phyloP scores from a whole-genome alignment of 2,113 vertebrate genomes.

The Desmodus rotundus region DNA sequence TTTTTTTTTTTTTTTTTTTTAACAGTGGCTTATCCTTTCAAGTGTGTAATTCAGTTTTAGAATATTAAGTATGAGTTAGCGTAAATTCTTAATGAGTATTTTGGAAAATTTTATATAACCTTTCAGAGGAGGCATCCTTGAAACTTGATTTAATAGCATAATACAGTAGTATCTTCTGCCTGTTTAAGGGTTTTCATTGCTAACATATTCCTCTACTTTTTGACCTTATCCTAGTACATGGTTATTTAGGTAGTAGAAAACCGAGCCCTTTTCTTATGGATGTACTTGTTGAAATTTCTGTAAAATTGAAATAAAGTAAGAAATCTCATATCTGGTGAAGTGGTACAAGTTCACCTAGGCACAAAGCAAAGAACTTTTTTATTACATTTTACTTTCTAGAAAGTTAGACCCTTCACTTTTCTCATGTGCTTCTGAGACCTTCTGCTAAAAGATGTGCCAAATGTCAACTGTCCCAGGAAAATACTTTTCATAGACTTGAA shows the following conservation, averaged over 20 bases:
- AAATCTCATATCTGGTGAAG: slow-evolving; percentile 52
- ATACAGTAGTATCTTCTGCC: not conserved
- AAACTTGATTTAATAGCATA: not conserved
- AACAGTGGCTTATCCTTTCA: not conserved
- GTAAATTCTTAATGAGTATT: slow-evolving; percentile 18
- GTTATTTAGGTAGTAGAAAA: slow-evolving; percentile 11
- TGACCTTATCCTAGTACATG: not conserved
- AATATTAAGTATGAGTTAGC: not conserved
- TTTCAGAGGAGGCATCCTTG: not conserved
- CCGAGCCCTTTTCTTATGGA: not conserved
- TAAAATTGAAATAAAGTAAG: slow-evolving; percentile 24
- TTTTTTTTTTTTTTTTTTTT: slow-evolving; percentile 16
- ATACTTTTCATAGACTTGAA: slow-evolving; percentile 40
- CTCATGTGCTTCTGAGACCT: slow-evolving; percentile 28
- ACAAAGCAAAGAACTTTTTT: slow-evolving; percentile 33
- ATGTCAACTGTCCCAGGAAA: slow-evolving; percentile 61
- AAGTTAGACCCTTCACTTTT: slow-evolving; percentile 53
- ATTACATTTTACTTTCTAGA: slow-evolving; percentile 53
- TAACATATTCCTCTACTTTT: not conserved
- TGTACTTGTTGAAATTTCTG: slow-evolving; percentile 14
- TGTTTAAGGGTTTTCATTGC: slow-evolving; percentile 1
- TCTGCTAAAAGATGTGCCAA: slow-evolving; percentile 44
- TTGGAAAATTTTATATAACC: not conserved
- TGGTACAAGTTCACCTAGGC: not conserved
- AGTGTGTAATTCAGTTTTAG: not conserved